Conservation (phyloP, 1,140 invertebrate species). For the Liolophura sinensis region DNA sequence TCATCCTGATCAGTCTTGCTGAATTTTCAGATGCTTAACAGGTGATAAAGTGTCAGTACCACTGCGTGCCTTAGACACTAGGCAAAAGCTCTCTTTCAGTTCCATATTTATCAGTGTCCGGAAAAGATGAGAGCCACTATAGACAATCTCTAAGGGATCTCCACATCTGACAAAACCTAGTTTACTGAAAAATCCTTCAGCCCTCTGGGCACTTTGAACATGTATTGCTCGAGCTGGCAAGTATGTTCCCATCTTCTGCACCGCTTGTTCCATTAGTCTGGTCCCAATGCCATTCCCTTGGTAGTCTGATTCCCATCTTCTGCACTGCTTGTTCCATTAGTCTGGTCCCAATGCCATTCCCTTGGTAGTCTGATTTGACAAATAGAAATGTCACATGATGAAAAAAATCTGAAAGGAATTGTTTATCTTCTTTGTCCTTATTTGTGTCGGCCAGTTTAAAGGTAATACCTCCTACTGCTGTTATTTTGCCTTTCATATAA, state of each 20-base stretch:
- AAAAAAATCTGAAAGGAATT: slow-evolving; percentile 30
- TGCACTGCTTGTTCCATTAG: slow-evolving; percentile 14
- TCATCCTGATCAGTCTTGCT: no score
- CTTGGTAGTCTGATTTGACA: slow-evolving; percentile 32
- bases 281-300: slow-evolving; percentile 21
- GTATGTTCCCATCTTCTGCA: slow-evolving; percentile 13
- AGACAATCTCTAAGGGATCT: slow-evolving; percentile 22
- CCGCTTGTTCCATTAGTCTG: slow-evolving; percentile 18
- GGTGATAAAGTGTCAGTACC: no score
- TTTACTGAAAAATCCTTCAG: slow-evolving; percentile 36
- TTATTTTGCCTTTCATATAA: slow-evolving; percentile 8
- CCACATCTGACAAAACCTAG: slow-evolving; percentile 22
- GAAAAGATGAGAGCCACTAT: slow-evolving; percentile 21
- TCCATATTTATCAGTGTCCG: slow-evolving; percentile 26
- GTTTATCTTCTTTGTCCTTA: slow-evolving; percentile 10
- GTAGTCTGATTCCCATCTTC: no score
- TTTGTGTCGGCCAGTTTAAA: slow-evolving; percentile 17
- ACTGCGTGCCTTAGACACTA: no score
- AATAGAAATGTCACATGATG: slow-evolving; percentile 35
- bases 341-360: slow-evolving; percentile 3
- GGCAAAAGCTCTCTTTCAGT: neutral
- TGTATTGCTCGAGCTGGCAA: slow-evolving; percentile 18
- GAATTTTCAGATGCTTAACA: no score
- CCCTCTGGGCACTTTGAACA: slow-evolving; percentile 32
- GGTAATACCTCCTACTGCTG: slow-evolving; percentile 19